phyloP scores from a whole-genome alignment of 2,888 invertebrate genomes.

The Drosophila leonis region DNA sequence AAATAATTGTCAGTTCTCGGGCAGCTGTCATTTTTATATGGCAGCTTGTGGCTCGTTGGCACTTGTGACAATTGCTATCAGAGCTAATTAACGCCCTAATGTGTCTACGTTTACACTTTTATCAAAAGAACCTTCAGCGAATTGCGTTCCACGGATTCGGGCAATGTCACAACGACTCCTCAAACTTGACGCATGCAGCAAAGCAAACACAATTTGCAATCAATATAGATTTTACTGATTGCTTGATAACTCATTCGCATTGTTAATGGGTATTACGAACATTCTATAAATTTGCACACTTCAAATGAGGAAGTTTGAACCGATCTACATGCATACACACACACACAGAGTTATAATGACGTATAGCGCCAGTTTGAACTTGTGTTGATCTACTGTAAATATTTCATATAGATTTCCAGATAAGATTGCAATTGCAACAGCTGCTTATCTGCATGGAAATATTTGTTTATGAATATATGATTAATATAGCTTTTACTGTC shows the following conservation, averaged over 20 bases:
- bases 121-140: slow-evolving; percentile 44
- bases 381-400: slow-evolving; percentile 17
- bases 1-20: slow-evolving; percentile 33
- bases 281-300: slow-evolving; percentile 1
- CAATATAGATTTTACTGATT: slow-evolving; percentile 43
- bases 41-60: slow-evolving; percentile 36
- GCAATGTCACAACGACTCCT: slow-evolving; percentile 18
- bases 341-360: slow-evolving; percentile 6
- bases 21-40: slow-evolving; percentile 46
- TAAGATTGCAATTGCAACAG: slow-evolving; percentile 40
- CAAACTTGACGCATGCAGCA: slow-evolving; percentile 14
- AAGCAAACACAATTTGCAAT: slow-evolving; percentile 28
- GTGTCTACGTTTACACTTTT: slow-evolving; percentile 29
- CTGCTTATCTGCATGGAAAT: slow-evolving; percentile 42
- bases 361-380: background rate
- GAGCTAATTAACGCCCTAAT: slow-evolving; percentile 43
- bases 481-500: background rate
- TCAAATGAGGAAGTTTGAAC: slow-evolving; percentile 11
- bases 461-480: slow-evolving; percentile 1
- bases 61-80: slow-evolving; percentile 54
- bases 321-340: slow-evolving; percentile 4
- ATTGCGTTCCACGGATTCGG: slow-evolving; percentile 15
- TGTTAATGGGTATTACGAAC: slow-evolving; percentile 19
- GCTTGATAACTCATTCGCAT: slow-evolving; percentile 10
- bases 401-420: slow-evolving; percentile 40